These are phyloP conservation scores for Nymphalis io DNA, from an alignment of 1,140 invertebrate species.

Conservation along the genomic window DNA sequence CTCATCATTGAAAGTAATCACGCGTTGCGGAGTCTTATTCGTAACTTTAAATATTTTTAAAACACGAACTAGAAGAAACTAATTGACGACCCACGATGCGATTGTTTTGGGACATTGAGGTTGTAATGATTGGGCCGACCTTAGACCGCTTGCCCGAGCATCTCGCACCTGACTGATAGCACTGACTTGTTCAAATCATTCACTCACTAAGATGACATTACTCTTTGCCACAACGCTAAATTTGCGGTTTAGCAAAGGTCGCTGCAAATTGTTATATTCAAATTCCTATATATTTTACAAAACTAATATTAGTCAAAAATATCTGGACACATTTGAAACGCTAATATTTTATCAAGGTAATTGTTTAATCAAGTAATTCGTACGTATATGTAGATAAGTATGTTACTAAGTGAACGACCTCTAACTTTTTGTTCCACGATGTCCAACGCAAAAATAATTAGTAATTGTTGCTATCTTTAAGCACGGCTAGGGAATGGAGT, in stretches of 20 bases:
- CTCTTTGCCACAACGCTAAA: slow-evolving; percentile 29
- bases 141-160: slow-evolving; percentile 49
- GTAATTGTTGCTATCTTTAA: slow-evolving; percentile 25
- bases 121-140: slow-evolving; percentile 54
- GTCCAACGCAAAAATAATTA: slow-evolving; percentile 27
- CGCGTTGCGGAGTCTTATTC: slow-evolving; percentile 12
- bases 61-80: slow-evolving; percentile 46
- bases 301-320: background rate
- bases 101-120: slow-evolving; percentile 58
- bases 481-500: slow-evolving; percentile 26
- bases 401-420: slow-evolving; percentile 21
- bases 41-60: slow-evolving; percentile 31
- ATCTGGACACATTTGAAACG: background rate
- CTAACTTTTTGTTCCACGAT: slow-evolving; percentile 27
- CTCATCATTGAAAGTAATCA: slow-evolving; percentile 26
- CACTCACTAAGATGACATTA: slow-evolving; percentile 26
- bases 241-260: slow-evolving; percentile 35
- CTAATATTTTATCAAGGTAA: slow-evolving; percentile 18
- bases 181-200: slow-evolving; percentile 36
- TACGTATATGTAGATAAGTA: slow-evolving; percentile 7
- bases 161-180: slow-evolving; percentile 34
- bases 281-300: background rate
- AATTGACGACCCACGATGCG: slow-evolving; percentile 55
- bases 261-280: background rate
- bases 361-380: slow-evolving; percentile 7